phyloP scores from a whole-genome alignment of 2,797 vertebrate species.

The Chaunax sp. region DNA sequence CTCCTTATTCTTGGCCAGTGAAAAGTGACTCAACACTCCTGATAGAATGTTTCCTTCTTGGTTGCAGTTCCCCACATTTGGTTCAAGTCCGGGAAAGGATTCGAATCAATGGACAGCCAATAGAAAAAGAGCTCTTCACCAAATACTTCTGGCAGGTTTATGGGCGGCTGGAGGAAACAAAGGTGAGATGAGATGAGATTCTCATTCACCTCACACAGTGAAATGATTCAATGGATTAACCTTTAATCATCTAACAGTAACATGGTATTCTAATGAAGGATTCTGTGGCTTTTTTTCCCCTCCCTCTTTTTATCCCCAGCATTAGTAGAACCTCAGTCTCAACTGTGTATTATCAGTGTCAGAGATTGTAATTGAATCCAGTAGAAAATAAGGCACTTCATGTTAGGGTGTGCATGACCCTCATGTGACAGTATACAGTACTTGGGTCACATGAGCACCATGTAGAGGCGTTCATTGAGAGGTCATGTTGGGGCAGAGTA shows the following conservation, averaged over 20 bases:
- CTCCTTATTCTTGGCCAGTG: too few relatives aligned
- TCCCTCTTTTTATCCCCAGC: background rate
- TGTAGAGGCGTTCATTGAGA: too few relatives aligned
- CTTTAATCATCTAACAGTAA: background rate
- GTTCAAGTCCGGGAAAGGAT: conserved; percentile 97
- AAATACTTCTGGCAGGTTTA: conserved; percentile 97
- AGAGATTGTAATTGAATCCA: conserved; percentile 31
- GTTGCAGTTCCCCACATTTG: conserved; percentile 92
- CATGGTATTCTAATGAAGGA: background rate
- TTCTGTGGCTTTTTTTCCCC: background rate
- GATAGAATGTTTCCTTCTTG: background rate
- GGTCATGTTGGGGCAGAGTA: too few relatives aligned
- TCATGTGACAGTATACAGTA: conserved; percentile 55
- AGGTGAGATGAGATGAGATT: conserved; percentile 78
- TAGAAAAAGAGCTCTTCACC: conserved; percentile 92
- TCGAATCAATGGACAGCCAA: conserved; percentile 92
- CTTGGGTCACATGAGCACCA: conserved; percentile 2
- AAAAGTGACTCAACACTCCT: background rate
- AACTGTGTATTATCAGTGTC: background rate
- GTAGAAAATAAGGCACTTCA: conserved; percentile 28
- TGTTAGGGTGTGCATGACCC: conserved; percentile 20
- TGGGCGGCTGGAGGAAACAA: conserved; percentile 89
- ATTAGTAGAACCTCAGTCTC: background rate
- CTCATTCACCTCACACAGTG: background rate
- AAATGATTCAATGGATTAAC: background rate